These are phyloP conservation scores for Clupea harengus DNA, from an alignment of 2,113 vertebrate species.

Conservation along the genomic window DNA sequence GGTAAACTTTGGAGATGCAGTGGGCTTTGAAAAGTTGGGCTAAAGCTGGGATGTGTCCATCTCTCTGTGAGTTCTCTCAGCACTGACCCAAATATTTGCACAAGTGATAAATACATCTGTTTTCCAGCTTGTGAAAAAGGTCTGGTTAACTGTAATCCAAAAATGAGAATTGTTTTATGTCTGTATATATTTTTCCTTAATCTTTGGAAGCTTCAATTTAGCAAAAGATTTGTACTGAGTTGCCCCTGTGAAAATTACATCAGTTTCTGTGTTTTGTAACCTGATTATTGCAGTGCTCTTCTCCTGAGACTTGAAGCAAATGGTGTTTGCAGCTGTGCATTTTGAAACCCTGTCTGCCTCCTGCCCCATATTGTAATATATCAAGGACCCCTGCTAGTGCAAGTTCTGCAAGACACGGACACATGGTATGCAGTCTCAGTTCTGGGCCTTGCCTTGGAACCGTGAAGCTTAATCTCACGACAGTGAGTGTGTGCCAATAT, in stretches of 20 bases:
- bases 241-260: not conserved
- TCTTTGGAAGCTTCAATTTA: not conserved
- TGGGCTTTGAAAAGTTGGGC: not conserved
- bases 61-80: not conserved
- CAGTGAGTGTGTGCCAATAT: not conserved
- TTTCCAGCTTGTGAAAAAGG: not conserved
- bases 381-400: slow-evolving; percentile 6
- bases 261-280: slow-evolving; percentile 36
- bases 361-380: slow-evolving; percentile 14
- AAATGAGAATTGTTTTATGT: not conserved
- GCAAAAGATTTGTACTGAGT: not conserved
- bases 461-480: not conserved
- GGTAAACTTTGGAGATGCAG: not conserved
- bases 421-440: slow-evolving; percentile 19
- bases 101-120: slow-evolving; percentile 49
- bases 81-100: slow-evolving; percentile 53
- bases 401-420: not conserved
- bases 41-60: not conserved
- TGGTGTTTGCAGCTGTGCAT: slow-evolving; percentile 23
- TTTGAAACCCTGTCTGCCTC: slow-evolving; percentile 45
- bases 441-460: not conserved
- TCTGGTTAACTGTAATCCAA: not conserved
- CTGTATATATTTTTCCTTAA: not conserved
- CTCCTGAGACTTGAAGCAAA: slow-evolving; percentile 8
- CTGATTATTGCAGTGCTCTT: slow-evolving; percentile 31